Evolutionary conservation across 2,113 vertebrate genomes (phyloP).

Genomic region (Labeo rohita): DNA sequence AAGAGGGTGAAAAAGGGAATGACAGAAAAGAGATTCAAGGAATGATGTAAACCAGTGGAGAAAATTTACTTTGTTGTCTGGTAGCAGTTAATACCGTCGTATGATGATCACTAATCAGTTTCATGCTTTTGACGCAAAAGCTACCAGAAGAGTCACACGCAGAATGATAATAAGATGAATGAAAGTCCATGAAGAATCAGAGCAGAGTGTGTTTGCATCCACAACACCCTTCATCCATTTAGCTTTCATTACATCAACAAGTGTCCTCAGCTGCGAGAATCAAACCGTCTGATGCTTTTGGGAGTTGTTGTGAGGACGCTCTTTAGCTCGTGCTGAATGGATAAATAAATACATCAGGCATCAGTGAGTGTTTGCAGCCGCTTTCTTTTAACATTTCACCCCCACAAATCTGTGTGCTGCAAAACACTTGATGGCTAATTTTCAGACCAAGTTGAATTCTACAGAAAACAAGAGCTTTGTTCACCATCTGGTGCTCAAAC

Average conservation of each 20-base stretch:
- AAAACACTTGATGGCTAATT: background rate
- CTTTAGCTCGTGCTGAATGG: background rate
- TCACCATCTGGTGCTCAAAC: background rate
- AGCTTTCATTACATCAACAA: constrained; percentile 22
- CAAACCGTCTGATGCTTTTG: background rate
- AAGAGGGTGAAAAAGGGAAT: background rate
- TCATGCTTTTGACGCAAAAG: background rate
- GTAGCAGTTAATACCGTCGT: background rate
- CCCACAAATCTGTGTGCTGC: background rate
- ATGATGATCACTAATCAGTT: background rate
- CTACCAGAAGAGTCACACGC: background rate
- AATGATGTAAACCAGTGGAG: background rate
- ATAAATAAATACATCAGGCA: background rate
- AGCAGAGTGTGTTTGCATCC: background rate
- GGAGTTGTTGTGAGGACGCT: background rate
- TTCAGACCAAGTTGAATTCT: background rate
- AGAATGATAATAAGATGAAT: background rate
- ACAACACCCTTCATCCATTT: background rate
- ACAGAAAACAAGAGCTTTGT: background rate
- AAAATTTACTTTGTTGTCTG: background rate
- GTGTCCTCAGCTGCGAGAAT: background rate
- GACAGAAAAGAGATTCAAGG: background rate
- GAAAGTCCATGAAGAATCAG: constrained; percentile 5
- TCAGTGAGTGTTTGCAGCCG: background rate
- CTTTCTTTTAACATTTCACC: constrained; percentile 18